Percentiles rank a stretch among this genome's conserved stretches.
phyloP scores from a whole-genome alignment of 2,888 invertebrate genomes.

The Trachelus stipa region DNA sequence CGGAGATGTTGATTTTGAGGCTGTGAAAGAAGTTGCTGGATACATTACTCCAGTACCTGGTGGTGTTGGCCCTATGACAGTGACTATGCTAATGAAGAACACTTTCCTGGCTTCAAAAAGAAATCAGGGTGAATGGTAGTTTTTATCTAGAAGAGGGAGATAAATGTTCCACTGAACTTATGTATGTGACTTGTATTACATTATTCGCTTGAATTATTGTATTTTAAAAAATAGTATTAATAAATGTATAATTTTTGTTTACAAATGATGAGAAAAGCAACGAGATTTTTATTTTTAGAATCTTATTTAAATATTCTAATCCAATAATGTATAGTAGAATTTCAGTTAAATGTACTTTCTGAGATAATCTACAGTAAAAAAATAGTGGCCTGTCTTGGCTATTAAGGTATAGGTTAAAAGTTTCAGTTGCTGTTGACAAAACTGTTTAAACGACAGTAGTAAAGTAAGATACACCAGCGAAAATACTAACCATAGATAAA shows the following conservation, averaged over 20 bases:
- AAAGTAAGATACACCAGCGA: not conserved
- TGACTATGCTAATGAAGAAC: conserved; percentile 93
- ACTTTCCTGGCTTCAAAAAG: conserved; percentile 80
- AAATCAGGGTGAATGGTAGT: not conserved
- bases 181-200: not conserved
- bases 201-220: not conserved
- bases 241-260: not conserved
- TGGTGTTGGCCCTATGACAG: conserved; percentile 95
- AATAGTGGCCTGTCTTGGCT: not conserved
- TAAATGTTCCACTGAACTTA: not conserved
- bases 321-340: not conserved
- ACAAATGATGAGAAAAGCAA: not conserved
- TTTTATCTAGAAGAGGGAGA: not conserved
- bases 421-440: not conserved
- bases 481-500: not conserved
- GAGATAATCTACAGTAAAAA: not conserved
- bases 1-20: conserved; percentile 91
- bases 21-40: conserved; percentile 84
- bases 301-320: not conserved
- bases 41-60: conserved; percentile 91
- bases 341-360: not conserved
- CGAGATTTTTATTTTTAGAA: not conserved
- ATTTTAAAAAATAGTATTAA: not conserved
- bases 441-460: not conserved
- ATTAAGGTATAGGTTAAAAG: not conserved